Evolutionary conservation across 2,113 vertebrate species (phyloP).

Genomic region (Camelus bactrianus): DNA sequence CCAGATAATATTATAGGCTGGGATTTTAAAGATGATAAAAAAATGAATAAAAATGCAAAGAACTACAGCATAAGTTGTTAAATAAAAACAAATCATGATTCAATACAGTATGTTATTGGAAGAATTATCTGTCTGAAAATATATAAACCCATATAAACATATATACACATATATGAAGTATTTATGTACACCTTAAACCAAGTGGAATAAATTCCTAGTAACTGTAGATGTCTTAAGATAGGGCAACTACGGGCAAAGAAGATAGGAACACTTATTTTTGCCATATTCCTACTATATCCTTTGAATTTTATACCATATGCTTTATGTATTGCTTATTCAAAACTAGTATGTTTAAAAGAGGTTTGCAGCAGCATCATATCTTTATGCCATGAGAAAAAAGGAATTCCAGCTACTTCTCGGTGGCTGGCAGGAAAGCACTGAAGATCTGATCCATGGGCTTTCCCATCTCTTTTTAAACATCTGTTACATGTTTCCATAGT

Average conservation of each 20-base stretch:
- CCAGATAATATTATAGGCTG: background rate
- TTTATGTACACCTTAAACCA: background rate
- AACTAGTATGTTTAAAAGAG: background rate
- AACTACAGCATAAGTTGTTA: background rate
- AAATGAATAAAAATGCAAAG: slow-evolving; percentile 25
- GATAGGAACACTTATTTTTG: background rate
- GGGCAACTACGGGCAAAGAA: background rate
- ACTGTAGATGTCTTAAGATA: background rate
- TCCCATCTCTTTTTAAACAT: background rate
- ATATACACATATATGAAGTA: background rate
- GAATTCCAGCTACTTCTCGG: background rate
- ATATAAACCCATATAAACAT: background rate
- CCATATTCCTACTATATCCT: background rate
- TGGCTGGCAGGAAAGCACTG: background rate
- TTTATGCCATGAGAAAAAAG: background rate
- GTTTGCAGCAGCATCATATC: background rate
- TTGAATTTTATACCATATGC: background rate
- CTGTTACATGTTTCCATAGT: background rate
- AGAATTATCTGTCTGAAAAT: background rate
- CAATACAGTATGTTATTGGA: background rate
- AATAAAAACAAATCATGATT: background rate
- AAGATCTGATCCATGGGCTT: background rate
- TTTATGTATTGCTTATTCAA: background rate
- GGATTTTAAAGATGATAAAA: slow-evolving; percentile 16
- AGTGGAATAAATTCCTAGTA: background rate